Conservation (phyloP, 2,797 vertebrate species). For the Sebastes oblongus region DNA sequence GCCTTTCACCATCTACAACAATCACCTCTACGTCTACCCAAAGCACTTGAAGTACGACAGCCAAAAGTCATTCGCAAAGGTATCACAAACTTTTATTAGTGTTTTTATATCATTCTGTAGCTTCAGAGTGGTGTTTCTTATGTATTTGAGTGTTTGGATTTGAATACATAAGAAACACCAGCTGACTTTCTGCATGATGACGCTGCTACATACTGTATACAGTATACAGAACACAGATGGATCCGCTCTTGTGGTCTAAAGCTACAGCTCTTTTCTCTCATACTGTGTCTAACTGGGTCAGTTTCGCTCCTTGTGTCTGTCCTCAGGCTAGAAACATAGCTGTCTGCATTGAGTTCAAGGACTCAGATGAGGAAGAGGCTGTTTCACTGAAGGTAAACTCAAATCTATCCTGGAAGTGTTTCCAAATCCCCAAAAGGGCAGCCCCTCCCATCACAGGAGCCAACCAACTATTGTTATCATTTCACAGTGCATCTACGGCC, state of each 20-base stretch:
- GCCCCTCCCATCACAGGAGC: background rate
- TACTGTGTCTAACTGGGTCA: background rate
- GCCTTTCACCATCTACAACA: constrained; percentile 97
- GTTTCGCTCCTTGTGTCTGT: background rate
- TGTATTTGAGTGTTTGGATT: no score
- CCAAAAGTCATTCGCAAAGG: constrained; percentile 97
- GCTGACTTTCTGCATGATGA: no score
- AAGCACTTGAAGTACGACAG: constrained; percentile 95
- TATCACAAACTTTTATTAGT: constrained; percentile 44
- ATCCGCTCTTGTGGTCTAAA: background rate
- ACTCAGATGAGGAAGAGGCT: constrained; percentile 92
- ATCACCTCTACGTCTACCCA: constrained; percentile 97
- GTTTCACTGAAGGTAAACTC: constrained; percentile 72
- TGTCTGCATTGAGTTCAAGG: constrained; percentile 91
- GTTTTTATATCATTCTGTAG: background rate
- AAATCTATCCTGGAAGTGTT: background rate
- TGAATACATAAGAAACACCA: no score
- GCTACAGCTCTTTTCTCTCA: background rate
- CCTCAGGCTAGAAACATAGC: constrained; percentile 91
- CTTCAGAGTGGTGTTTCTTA: no score
- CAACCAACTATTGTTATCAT: background rate
- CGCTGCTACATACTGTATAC: no score
- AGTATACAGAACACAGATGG: no score
- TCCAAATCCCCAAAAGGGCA: background rate
- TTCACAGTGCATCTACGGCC: constrained; percentile 94